Base-by-base conservation (phyloP, 2,888 invertebrate species). In the Hermaeophaga mercurialis region DNA sequence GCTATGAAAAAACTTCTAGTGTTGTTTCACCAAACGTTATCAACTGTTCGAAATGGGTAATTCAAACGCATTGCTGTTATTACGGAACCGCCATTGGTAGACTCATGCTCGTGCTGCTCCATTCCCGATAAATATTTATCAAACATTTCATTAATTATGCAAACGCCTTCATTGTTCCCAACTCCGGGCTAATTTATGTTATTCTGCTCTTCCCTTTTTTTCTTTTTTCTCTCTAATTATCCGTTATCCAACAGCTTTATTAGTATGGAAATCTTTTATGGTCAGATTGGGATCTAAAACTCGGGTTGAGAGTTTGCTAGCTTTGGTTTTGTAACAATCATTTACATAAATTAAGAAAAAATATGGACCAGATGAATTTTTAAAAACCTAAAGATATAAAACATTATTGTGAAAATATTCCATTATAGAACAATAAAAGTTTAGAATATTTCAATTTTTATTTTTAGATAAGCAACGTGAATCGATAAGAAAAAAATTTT, bases 201-300 rank as follows among this genome's bases (percentile, higher is more conserved):
- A 52, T 58, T 58, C 12, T 6, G 14, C 43, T 26, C 11, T 43
- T 43, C 26, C 26, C 14, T 43, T 43, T 43, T 39, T 24, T 43
- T 19, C 41, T 17, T 33, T 38, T 58, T 58, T 28, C 28, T 44
- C 31, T 48, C 34, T 49, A 49, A 58, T 57, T 58, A 58, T 45
- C 49, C 54, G 54, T 44, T 54, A 44, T 54, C 49, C 58, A 36
- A 45, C 49, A 31, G 48, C 54, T 44, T 58, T 58, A 58, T 58
- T 58, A 54, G 53, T 58, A 54, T 54, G 58, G 58, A 54, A 58
- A 58, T 58, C 47, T 57, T 57, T 57, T 57, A 58, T 54, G 54
- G 53, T 54, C 44, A 45, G 49, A 44, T n/a, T 38, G 38, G 49
- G 45, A 56, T 49, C 45, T 44, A 22, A 17, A 28, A 28, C 34